These are phyloP conservation scores for Drosophila kikkawai DNA, from an alignment of 1,140 invertebrate genomes.

Conservation along the genomic window DNA sequence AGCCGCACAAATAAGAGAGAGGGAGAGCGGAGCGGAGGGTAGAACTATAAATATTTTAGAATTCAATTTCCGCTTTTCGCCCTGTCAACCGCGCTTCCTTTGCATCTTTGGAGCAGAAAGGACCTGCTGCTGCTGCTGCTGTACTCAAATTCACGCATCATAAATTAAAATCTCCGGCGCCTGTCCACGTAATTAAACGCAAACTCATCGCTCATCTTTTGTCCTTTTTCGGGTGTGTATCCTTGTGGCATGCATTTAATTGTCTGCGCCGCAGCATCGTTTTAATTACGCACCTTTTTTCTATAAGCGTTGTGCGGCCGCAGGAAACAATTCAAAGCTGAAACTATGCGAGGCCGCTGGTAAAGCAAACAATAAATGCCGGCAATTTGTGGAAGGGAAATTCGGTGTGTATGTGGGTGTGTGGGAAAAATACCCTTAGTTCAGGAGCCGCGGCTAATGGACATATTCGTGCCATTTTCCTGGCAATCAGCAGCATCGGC, in stretches of 20 bases:
- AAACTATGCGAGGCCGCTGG: slow-evolving; percentile 44
- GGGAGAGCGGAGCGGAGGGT: not conserved
- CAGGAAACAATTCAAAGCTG: slow-evolving; percentile 66
- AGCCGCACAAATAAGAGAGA: slow-evolving; percentile 6
- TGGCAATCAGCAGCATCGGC: slow-evolving; percentile 30
- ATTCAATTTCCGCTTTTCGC: slow-evolving; percentile 74
- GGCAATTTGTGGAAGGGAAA: slow-evolving; percentile 20
- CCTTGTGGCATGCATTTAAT: slow-evolving; percentile 72
- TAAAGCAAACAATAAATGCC: slow-evolving; percentile 39
- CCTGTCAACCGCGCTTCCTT: slow-evolving; percentile 44
- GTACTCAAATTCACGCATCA: slow-evolving; percentile 46
- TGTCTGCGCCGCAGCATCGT: slow-evolving; percentile 66
- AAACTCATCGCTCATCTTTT: slow-evolving; percentile 73
- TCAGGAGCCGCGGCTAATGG: slow-evolving; percentile 31
- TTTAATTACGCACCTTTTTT: slow-evolving; percentile 81
- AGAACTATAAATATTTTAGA: slow-evolving; percentile 73
- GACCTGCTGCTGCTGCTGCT: not conserved
- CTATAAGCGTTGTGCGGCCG: slow-evolving; percentile 28
- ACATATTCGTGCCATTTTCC: slow-evolving; percentile 60
- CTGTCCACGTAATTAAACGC: slow-evolving; percentile 70
- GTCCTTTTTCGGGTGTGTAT: slow-evolving; percentile 26
- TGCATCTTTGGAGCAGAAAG: not conserved
- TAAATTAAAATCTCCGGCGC: slow-evolving; percentile 64
- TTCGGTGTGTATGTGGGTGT: not conserved
- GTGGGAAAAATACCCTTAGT: slow-evolving; percentile 23